A percentile compares a stretch with the other conserved stretches of the same genome.
phyloP scores from a whole-genome alignment of 2,888 invertebrate genomes.

The Drosophila heteroneura region DNA sequence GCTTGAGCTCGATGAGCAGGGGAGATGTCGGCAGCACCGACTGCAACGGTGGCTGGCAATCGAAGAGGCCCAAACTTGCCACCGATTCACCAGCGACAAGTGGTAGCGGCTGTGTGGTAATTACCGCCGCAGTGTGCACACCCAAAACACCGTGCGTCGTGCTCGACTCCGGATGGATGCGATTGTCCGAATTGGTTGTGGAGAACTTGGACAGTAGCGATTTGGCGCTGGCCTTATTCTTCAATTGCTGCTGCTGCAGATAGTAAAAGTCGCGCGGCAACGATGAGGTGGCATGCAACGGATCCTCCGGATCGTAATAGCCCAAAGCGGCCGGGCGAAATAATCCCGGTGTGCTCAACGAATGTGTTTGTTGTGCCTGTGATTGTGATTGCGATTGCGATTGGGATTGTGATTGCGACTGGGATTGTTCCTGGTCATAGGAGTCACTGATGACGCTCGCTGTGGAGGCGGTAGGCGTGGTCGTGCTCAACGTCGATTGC shows the following conservation, averaged over 20 bases:
- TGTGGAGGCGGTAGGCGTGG: conserved; percentile 80
- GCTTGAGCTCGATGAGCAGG: conserved; percentile 79
- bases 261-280: conserved; percentile 84
- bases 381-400: conserved; percentile 58
- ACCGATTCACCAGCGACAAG: conserved; percentile 45
- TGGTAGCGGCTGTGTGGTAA: conserved; percentile 78
- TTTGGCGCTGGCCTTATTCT: conserved; percentile 81
- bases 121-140: conserved; percentile 64
- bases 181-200: conserved; percentile 81
- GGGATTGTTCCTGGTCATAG: conserved; percentile 69
- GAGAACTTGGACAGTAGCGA: conserved; percentile 83
- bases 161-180: conserved; percentile 81
- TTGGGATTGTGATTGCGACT: conserved; percentile 59
- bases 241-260: conserved; percentile 83
- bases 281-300: conserved; percentile 78
- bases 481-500: conserved; percentile 71
- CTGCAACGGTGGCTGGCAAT: conserved; percentile 70
- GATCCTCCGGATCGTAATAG: conserved; percentile 75
- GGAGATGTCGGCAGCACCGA: conserved; percentile 65
- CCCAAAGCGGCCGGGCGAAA: conserved; percentile 68
- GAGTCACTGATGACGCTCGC: conserved; percentile 82
- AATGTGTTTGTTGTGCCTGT: conserved; percentile 62
- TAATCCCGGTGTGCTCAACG: conserved; percentile 69
- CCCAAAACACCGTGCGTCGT: conserved; percentile 63
- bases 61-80: conserved; percentile 69